These are phyloP conservation scores for Elaeidobius kamerunicus DNA, from an alignment of 2,888 invertebrate species.

Conservation along the genomic window DNA sequence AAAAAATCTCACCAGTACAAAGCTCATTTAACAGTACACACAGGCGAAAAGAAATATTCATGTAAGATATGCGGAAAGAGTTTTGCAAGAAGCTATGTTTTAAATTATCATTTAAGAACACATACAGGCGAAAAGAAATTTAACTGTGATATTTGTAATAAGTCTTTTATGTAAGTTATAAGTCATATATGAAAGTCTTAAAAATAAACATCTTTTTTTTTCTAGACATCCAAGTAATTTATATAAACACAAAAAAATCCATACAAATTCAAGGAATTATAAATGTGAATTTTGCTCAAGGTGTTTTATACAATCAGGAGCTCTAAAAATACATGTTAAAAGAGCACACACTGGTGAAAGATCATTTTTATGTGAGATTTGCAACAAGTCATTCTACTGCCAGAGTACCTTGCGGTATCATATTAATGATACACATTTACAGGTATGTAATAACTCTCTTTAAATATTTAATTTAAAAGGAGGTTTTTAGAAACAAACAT, in stretches of 20 bases:
- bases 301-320: slow-evolving; percentile 8
- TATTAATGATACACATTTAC: background rate
- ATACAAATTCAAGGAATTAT: slow-evolving; percentile 12
- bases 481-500: background rate
- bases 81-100: slow-evolving; percentile 12
- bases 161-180: slow-evolving; percentile 9
- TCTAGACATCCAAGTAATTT: slow-evolving; percentile 17
- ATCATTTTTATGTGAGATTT: slow-evolving; percentile 8
- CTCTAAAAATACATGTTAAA: slow-evolving; percentile 14
- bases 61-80: slow-evolving; percentile 20
- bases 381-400: background rate
- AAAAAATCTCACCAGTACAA: slow-evolving; percentile 6
- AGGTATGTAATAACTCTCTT: background rate
- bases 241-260: slow-evolving; percentile 16
- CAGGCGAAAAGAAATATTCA: slow-evolving; percentile 15
- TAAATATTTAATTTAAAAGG: background rate
- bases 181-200: too few species aligned
- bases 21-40: slow-evolving; percentile 19
- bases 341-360: slow-evolving; percentile 18
- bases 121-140: slow-evolving; percentile 24
- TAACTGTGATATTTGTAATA: slow-evolving; percentile 14
- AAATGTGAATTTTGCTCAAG: slow-evolving; percentile 14
- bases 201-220: background rate
- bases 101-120: slow-evolving; percentile 14
- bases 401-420: background rate